A percentile compares a stretch with the other conserved stretches of the same genome.
phyloP scores from a whole-genome alignment of 2,113 vertebrate species.

The Menidia beryllina region DNA sequence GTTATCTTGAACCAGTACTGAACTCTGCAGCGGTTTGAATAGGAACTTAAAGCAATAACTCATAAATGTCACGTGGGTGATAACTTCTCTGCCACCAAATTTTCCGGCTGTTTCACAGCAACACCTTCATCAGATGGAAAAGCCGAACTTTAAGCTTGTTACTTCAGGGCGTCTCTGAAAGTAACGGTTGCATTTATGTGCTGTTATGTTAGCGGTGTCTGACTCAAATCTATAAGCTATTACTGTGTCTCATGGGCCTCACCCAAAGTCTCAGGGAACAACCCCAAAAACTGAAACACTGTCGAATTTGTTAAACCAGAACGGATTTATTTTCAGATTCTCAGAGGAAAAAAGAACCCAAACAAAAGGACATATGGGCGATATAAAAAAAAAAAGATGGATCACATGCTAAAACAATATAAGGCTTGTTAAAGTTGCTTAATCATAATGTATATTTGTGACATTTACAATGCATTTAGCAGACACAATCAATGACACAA shows the following conservation, averaged over 20 bases:
- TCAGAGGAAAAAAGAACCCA: not conserved
- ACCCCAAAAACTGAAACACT: slow-evolving; percentile 10
- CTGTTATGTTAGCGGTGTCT: not conserved
- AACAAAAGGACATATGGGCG: slow-evolving; percentile 30
- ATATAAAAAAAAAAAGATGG: slow-evolving; percentile 35
- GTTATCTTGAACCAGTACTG: not conserved
- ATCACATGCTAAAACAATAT: slow-evolving; percentile 53
- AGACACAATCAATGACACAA: slow-evolving; percentile 42
- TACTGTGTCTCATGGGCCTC: not conserved
- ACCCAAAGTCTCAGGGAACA: slow-evolving; percentile 31
- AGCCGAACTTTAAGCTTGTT: not conserved
- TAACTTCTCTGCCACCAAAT: too few relatives aligned
- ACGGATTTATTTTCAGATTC: slow-evolving; percentile 52
- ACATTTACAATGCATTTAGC: slow-evolving; percentile 14
- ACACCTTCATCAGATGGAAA: not conserved
- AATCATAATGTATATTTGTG: not conserved
- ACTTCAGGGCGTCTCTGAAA: not conserved
- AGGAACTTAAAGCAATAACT: too few relatives aligned
- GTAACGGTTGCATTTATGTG: not conserved
- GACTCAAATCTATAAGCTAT: slow-evolving; percentile 37
- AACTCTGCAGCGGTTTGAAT: too few relatives aligned
- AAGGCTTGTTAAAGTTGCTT: slow-evolving; percentile 55
- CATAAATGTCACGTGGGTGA: too few relatives aligned
- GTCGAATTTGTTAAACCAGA: not conserved
- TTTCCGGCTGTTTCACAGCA: not conserved